Percentiles rank a stretch among this genome's conserved stretches.
These are phyloP conservation scores for Microplitis manilae DNA, from an alignment of 2,888 invertebrate species.

Conservation along the genomic window DNA sequence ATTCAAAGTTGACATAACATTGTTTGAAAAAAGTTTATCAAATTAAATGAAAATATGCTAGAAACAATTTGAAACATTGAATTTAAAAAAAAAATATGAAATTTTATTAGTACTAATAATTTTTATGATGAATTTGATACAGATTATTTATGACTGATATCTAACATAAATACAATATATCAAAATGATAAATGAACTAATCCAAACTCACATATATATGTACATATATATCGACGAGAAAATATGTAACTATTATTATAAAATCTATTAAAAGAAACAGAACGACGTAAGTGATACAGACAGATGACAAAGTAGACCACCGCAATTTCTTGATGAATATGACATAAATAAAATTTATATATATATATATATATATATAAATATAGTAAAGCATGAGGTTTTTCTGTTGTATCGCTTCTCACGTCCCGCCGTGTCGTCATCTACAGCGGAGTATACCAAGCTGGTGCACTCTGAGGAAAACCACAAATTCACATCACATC, in stretches of 20 bases:
- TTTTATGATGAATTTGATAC: not conserved
- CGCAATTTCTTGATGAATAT: slow-evolving; percentile 54
- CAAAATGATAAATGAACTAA: not conserved
- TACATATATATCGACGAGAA: not conserved
- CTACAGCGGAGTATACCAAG: slow-evolving; percentile 39
- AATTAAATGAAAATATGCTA: no score
- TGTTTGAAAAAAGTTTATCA: no score
- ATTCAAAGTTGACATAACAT: no score
- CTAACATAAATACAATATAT: not conserved
- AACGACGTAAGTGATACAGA: slow-evolving; percentile 14
- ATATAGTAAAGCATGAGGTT: slow-evolving; percentile 53
- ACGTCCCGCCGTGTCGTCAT: slow-evolving; percentile 35
- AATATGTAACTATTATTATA: not conserved
- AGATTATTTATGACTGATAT: not conserved
- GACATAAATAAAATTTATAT: not conserved
- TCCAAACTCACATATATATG: no score
- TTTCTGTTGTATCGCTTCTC: slow-evolving; percentile 52
- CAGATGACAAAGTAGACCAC: slow-evolving; percentile 55
- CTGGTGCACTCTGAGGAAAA: slow-evolving; percentile 31
- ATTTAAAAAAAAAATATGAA: not conserved
- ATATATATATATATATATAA: slow-evolving; percentile 49
- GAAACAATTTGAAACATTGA: not conserved
- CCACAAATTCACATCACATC: slow-evolving; percentile 50
- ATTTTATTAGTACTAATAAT: not conserved
- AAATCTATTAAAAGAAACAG: not conserved